phyloP scores from a whole-genome alignment of 2,113 vertebrate genomes.

The Emydocephalus ijimae region DNA sequence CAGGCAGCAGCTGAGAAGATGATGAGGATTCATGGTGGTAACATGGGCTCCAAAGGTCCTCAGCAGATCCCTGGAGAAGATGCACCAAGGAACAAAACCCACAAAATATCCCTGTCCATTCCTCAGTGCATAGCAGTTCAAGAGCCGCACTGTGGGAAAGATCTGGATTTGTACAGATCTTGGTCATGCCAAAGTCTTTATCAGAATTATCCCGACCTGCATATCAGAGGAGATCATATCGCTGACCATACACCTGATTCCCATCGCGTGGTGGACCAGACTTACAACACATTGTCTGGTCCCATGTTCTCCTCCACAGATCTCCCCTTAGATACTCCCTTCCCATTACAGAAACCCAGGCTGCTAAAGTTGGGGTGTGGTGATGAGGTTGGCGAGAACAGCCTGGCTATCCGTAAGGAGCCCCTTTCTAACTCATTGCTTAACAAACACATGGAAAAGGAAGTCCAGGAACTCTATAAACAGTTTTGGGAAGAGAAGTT shows the following conservation, averaged over 20 bases:
- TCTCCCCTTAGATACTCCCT: conserved; percentile 45
- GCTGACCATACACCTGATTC: conserved; percentile 60
- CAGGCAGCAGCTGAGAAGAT: conserved; percentile 15
- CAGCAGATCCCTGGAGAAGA: not conserved
- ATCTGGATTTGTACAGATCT: conserved; percentile 64
- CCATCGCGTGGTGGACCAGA: conserved; percentile 52
- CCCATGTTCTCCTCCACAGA: conserved; percentile 69
- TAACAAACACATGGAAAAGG: conserved; percentile 82
- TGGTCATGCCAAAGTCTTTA: conserved; percentile 73
- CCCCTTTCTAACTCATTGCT: conserved; percentile 83
- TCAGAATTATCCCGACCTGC: conserved; percentile 78
- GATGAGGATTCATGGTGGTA: not conserved
- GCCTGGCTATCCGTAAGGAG: conserved; percentile 65
- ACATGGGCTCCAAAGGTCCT: not conserved
- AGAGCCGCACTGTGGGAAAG: not conserved
- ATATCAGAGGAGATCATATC: conserved; percentile 69
- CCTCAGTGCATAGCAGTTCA: conserved; percentile 64
- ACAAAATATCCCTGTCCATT: not conserved
- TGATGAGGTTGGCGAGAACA: conserved; percentile 73
- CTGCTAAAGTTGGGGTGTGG: not conserved
- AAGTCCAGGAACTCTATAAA: conserved; percentile 86
- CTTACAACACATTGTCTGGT: conserved; percentile 32
- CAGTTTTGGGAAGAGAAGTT: conserved; percentile 84
- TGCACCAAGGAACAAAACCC: not conserved
- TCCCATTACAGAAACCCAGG: not conserved